These are phyloP conservation scores for Lymantria dispar DNA, from an alignment of 2,888 invertebrate species.

Conservation along the genomic window DNA sequence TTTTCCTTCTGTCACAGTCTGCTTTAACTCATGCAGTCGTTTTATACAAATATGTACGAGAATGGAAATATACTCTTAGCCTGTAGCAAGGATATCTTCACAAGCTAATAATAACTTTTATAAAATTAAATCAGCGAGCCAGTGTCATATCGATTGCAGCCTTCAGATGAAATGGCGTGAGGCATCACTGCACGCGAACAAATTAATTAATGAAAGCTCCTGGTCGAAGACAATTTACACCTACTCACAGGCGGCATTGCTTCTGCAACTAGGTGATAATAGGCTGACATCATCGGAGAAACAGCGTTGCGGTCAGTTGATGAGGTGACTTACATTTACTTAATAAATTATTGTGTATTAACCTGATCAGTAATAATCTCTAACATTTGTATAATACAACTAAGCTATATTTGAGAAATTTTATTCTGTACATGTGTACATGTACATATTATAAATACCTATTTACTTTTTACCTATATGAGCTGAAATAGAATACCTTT, in stretches of 20 bases:
- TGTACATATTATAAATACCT: too few relatives aligned
- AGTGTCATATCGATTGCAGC: conserved; percentile 55
- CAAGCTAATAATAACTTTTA: background rate
- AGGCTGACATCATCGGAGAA: conserved; percentile 65
- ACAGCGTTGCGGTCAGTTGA: conserved; percentile 83
- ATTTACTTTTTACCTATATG: too few relatives aligned
- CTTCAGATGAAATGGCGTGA: conserved; percentile 89
- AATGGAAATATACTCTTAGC: too few relatives aligned
- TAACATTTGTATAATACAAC: too few relatives aligned
- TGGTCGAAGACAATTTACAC: conserved; percentile 97
- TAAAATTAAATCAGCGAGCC: too few relatives aligned
- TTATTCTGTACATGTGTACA: too few relatives aligned
- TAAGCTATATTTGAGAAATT: too few relatives aligned
- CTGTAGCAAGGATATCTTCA: background rate
- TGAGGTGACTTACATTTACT: conserved; percentile 79
- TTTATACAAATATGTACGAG: too few relatives aligned
- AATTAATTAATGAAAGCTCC: conserved; percentile 88
- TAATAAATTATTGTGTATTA: background rate
- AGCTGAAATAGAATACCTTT: too few relatives aligned
- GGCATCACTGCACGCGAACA: conserved; percentile 87
- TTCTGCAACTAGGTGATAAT: conserved; percentile 86
- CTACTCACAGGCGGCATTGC: conserved; percentile 93
- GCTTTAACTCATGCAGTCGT: too few relatives aligned
- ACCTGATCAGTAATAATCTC: too few relatives aligned
- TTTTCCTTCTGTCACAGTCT: too few relatives aligned